These are phyloP conservation scores for Tachyglossus aculeatus DNA, from an alignment of 2,797 vertebrate species.

Conservation along the genomic window DNA sequence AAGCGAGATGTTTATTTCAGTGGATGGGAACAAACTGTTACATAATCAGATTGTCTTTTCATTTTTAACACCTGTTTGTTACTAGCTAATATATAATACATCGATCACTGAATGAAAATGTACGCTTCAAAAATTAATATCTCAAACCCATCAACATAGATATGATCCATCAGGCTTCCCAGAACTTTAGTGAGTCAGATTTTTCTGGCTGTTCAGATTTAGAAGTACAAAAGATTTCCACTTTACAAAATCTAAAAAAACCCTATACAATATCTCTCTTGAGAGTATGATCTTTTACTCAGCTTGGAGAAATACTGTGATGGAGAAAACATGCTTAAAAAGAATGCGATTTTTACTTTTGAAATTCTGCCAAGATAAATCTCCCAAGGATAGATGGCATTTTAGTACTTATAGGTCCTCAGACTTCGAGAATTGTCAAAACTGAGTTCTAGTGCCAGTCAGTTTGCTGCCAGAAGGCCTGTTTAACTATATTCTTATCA, in stretches of 20 bases:
- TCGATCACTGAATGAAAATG: slow-evolving; percentile 22
- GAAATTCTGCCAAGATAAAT: slow-evolving; percentile 62
- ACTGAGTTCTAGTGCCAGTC: slow-evolving; percentile 47
- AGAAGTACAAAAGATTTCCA: neutral
- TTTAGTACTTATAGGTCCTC: slow-evolving; percentile 51
- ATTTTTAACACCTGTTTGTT: neutral
- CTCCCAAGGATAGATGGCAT: slow-evolving; percentile 62
- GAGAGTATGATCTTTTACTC: slow-evolving; percentile 36
- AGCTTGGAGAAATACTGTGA: slow-evolving; percentile 42
- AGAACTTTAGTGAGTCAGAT: neutral
- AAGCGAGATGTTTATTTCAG: neutral
- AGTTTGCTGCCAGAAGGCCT: slow-evolving; percentile 43
- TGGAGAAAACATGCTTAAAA: slow-evolving; percentile 48
- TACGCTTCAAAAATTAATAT: slow-evolving; percentile 11
- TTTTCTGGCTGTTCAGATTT: neutral
- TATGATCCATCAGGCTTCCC: neutral
- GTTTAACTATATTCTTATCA: slow-evolving; percentile 43
- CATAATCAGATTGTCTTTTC: neutral
- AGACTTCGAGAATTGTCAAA: slow-evolving; percentile 63
- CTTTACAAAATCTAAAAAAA: neutral
- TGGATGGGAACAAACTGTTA: neutral
- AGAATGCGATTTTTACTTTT: slow-evolving; percentile 36
- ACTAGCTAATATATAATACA: slow-evolving; percentile 22
- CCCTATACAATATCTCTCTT: slow-evolving; percentile 13
- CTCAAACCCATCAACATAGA: neutral